Percentiles rank a stretch among this genome's conserved stretches.
phyloP scores from a whole-genome alignment of 2,888 invertebrate genomes.

The Lapara coniferarum region DNA sequence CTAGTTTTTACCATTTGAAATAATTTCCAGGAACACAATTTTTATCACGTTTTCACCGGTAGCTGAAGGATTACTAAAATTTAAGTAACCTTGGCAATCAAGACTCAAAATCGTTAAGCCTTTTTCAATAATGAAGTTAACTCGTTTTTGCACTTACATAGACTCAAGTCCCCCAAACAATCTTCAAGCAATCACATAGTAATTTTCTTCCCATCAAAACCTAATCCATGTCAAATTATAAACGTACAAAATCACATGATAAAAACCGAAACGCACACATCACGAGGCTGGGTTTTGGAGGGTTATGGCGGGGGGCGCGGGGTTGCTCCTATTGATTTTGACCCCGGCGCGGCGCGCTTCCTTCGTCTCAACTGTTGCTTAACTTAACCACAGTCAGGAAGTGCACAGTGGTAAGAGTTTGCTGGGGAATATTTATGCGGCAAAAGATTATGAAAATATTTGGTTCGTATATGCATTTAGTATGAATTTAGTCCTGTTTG shows the following conservation, averaged over 20 bases:
- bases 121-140: neutral
- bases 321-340: constrained; percentile 76
- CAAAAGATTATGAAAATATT: neutral
- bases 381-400: constrained; percentile 47
- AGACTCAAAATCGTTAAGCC: neutral
- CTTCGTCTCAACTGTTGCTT: constrained; percentile 80
- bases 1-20: too few relatives aligned
- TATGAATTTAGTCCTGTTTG: too few relatives aligned
- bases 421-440: neutral
- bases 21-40: too few relatives aligned
- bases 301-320: constrained; percentile 58
- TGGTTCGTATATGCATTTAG: neutral
- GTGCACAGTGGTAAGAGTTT: constrained; percentile 17
- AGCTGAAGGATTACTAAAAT: too few relatives aligned
- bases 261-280: constrained; percentile 64
- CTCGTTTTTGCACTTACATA: neutral
- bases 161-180: neutral
- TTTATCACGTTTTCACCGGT: too few relatives aligned
- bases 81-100: too few relatives aligned
- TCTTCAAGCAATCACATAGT: constrained; percentile 20
- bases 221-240: constrained; percentile 33
- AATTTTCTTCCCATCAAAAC: constrained; percentile 35
- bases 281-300: constrained; percentile 42
- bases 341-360: constrained; percentile 52
- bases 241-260: constrained; percentile 48